Evolutionary conservation across 2,888 invertebrate genomes (phyloP), one percentile per base, ranked within the genome.

Genomic region (Diaphora mendica): DNA sequence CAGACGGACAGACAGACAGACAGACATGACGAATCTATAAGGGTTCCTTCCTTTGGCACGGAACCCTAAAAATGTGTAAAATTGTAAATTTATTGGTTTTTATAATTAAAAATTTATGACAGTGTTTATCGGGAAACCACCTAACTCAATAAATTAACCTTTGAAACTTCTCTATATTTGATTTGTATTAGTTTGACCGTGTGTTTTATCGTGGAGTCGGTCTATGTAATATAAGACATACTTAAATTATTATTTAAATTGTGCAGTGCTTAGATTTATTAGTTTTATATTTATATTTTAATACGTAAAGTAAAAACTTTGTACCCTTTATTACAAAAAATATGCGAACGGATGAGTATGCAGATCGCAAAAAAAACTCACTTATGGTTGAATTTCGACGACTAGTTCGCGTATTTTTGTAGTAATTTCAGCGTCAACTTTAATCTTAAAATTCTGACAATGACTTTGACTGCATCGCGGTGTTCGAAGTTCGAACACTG

Each of bases 181-280:
- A 15, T 51, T 68, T 69, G 73, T 73, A 66, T 73, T 66, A 70
- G 3, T n/a, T 20, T 26, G 66, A 3, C 35, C 62, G 59, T 66
- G 59, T 66, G 66, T 70, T 73, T 70, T 66, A 44, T 33, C 20
- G 48, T 59, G 69, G 48, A 33, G 55, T 64, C 65, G 26, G 35
- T 20, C 1, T 39, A 30, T 35, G 3, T 42, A 39, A 3, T 17
- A n/a, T 64, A 64, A 23, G 64, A 35, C 1, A 48, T 33, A 67
- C 3, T 11, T 48, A 30, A 67, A 2, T 51, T 33, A 20, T 20
- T 30, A 20, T 5, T 51, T 71, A 33, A 44, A 15, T 39, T n/a
- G 42, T 66, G 15, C 13, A 65, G 42, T 66, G 26, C 3, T 44
- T 13, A 17, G 30, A 44, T 11, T 44, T 44, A 20, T 15, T 8